Evolutionary conservation across 2,113 vertebrate species (phyloP), one percentile per base, ranked within the genome.

Genomic region (Periophthalmodon schlosseri): DNA sequence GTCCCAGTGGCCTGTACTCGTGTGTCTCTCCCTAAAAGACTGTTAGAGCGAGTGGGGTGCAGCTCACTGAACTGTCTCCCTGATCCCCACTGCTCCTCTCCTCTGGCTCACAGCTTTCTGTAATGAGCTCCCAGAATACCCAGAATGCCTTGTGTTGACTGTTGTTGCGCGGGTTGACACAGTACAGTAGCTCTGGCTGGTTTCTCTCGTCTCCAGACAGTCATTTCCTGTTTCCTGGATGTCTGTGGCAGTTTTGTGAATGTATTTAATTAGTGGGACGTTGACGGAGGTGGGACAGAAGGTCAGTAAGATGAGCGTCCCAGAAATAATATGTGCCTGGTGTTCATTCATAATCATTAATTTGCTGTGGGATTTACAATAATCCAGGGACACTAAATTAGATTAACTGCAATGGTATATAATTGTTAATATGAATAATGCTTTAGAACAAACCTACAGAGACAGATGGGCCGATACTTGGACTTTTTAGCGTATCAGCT

Each of bases 71-170:
- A 87, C 87, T 86, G 90, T 73, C 88, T 88, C 90, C 77, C 81
- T 79, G 86, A 83, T 88, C 77, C 79, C 83, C 78, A 77, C 69
- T 33, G 2, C 80, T 63, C 24, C 76, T 28, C 67, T 88, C 88
- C 87, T 86, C 74, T 74, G 74, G 86, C 87, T 81, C 91, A 70
- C 74, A 87, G 77, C 84, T 75, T 78, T 70, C 86, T 39, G 84
- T 94, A 94, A 93, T 93, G 90, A 93, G 93, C 91, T 93, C 92
- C 91, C 91, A 88, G 83, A 92, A 88, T 91, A 90, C 92, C 91
- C 91, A 88, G 83, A 92, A 89, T 91, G 91, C 89, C 76, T 46
- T 77, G 74, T 86, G 87, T 70, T 70, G 82, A 78, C 83, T 76
- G 86, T 87, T 85, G 70, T 72, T 64, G 85, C 77, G 70, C 61